phyloP scores from a whole-genome alignment of 1,140 invertebrate species.

The Drosophila ficusphila region DNA sequence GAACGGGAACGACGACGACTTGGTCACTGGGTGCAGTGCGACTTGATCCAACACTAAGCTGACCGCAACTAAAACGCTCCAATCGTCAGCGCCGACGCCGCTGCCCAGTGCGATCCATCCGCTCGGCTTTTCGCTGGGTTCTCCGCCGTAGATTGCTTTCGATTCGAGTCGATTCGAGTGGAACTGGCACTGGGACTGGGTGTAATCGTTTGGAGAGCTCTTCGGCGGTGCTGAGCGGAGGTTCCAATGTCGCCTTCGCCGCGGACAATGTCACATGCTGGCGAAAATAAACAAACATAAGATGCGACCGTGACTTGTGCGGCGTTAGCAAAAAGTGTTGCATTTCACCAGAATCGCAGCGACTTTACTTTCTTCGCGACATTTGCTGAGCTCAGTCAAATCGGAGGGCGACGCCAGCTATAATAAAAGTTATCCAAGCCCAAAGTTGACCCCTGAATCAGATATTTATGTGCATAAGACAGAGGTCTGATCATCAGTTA shows the following conservation, averaged over 20 bases:
- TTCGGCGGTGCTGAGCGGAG: slow-evolving; percentile 17
- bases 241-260: slow-evolving; percentile 71
- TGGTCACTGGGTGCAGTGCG: slow-evolving; percentile 65
- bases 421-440: slow-evolving; percentile 57
- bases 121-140: slow-evolving; percentile 24
- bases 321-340: slow-evolving; percentile 67
- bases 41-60: slow-evolving; percentile 56
- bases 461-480: slow-evolving; percentile 13
- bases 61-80: slow-evolving; percentile 57
- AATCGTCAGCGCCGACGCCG: slow-evolving; percentile 31
- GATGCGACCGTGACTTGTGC: slow-evolving; percentile 74
- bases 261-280: slow-evolving; percentile 76
- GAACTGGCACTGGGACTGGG: slow-evolving; percentile 22
- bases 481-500: slow-evolving; percentile 44
- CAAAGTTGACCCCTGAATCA: slow-evolving; percentile 66
- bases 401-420: slow-evolving; percentile 60
- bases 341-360: slow-evolving; percentile 67
- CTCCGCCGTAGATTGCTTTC: slow-evolving; percentile 51
- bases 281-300: slow-evolving; percentile 67
- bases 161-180: too few species aligned
- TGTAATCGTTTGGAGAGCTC: slow-evolving; percentile 8
- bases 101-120: slow-evolving; percentile 18
- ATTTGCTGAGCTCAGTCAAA: slow-evolving; percentile 60
- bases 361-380: slow-evolving; percentile 72
- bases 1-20: slow-evolving; percentile 36